A percentile compares a stretch with the other conserved stretches of the same genome.
phyloP scores from a whole-genome alignment of 2,113 vertebrate species.

The Pseudolaguvia tuberculata region DNA sequence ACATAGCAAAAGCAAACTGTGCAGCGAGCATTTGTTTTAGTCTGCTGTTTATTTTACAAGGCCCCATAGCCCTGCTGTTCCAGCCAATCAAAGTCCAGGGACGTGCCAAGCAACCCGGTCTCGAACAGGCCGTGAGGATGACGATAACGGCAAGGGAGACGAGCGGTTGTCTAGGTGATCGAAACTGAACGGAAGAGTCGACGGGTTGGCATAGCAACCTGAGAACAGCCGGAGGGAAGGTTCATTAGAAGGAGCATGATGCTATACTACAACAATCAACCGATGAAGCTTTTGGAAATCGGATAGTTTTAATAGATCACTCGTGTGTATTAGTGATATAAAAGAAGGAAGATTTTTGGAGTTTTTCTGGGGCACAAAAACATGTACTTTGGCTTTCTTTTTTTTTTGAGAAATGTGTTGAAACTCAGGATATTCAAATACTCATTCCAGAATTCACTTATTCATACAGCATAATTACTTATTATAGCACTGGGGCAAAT shows the following conservation, averaged over 20 bases:
- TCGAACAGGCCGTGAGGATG: constrained; percentile 6
- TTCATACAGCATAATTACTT: neutral
- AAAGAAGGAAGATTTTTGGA: too few relatives aligned
- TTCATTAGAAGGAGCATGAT: constrained; percentile 36
- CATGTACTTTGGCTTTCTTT: neutral
- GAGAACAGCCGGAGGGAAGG: constrained; percentile 42
- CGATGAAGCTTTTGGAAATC: constrained; percentile 24
- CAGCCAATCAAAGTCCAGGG: constrained; percentile 24
- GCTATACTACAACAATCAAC: constrained; percentile 35
- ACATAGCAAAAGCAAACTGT: constrained; percentile 43
- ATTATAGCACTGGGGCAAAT: neutral
- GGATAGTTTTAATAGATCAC: constrained; percentile 7
- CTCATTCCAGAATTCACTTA: neutral
- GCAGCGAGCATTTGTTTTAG: constrained; percentile 36
- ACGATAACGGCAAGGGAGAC: constrained; percentile 9
- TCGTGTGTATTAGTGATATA: neutral
- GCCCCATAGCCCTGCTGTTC: constrained; percentile 36
- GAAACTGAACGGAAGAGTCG: constrained; percentile 24
- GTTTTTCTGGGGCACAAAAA: neutral
- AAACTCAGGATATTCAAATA: neutral
- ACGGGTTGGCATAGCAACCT: constrained; percentile 40
- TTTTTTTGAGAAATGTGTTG: neutral
- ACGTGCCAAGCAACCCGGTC: constrained; percentile 15
- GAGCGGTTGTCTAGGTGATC: constrained; percentile 33
- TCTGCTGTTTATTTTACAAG: constrained; percentile 33